Conservation (phyloP, 2,113 vertebrate genomes). For the Neolamprologus brichardi region DNA sequence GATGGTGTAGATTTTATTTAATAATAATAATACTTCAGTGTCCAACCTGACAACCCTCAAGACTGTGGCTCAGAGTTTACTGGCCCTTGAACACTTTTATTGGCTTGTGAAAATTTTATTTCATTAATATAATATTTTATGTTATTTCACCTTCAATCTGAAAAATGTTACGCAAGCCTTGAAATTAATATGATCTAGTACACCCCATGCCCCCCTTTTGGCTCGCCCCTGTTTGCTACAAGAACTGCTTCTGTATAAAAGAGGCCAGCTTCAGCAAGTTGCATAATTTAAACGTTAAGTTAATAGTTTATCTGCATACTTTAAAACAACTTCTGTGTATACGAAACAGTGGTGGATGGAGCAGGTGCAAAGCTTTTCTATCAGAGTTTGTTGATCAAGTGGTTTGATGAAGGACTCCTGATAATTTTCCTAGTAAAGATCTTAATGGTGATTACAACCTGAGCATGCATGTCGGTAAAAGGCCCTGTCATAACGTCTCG, state of each 20-base stretch:
- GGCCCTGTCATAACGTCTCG: neutral
- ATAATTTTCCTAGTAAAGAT: neutral
- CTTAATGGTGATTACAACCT: neutral
- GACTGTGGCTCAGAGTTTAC: neutral
- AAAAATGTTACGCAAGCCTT: neutral
- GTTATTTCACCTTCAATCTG: neutral
- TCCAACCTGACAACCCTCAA: neutral
- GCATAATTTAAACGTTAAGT: neutral
- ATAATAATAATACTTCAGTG: neutral
- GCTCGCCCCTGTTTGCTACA: neutral
- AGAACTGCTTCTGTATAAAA: neutral
- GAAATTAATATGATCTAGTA: neutral
- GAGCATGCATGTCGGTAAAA: neutral
- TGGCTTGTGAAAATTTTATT: neutral
- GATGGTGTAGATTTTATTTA: neutral
- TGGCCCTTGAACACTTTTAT: neutral
- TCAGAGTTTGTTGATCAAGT: neutral
- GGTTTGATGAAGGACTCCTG: neutral
- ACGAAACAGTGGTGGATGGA: neutral
- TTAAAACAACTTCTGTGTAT: neutral
- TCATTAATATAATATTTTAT: rapidly evolving
- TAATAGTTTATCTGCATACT: neutral
- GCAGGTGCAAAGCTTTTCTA: neutral
- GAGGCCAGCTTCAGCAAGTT: neutral
- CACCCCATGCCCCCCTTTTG: neutral